Conservation (phyloP, 2,888 invertebrate species). For the Achlya flavicornis region DNA sequence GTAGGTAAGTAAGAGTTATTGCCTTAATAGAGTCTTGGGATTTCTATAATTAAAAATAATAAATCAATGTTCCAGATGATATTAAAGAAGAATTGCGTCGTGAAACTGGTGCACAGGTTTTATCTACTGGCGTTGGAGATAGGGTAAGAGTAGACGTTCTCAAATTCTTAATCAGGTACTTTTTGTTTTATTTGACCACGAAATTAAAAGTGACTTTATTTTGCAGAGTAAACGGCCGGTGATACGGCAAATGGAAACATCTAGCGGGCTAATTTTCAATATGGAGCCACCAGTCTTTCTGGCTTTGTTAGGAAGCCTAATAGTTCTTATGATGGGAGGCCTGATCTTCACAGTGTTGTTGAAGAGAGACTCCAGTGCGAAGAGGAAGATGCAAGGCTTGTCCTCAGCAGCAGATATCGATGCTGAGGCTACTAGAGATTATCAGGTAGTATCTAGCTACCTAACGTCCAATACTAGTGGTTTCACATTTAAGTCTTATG, state of each 20-base stretch:
- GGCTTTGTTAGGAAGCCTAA: conserved; percentile 67
- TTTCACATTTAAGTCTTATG: too few species aligned
- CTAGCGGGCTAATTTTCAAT: conserved; percentile 56
- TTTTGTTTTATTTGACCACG: background rate
- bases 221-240: conserved; percentile 72
- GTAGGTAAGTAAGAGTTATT: conserved; percentile 81
- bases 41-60: too few species aligned
- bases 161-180: conserved; percentile 9
- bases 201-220: conserved; percentile 10
- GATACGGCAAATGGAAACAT: conserved; percentile 53
- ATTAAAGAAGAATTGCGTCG: conserved; percentile 87
- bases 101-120: conserved; percentile 87
- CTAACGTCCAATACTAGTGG: background rate
- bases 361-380: conserved; percentile 89
- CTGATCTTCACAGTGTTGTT: conserved; percentile 83
- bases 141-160: conserved; percentile 81
- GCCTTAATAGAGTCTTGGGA: too few species aligned
- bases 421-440: conserved; percentile 95
- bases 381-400: conserved; percentile 92
- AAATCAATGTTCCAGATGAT: conserved; percentile 60
- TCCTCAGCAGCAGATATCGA: conserved; percentile 86
- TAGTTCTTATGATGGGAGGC: conserved; percentile 68
- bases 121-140: conserved; percentile 91
- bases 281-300: conserved; percentile 66
- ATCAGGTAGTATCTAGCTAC: conserved; percentile 86